Evolutionary conservation across 1,140 invertebrate genomes (phyloP).

Genomic region (Wasmannia auropunctata): DNA sequence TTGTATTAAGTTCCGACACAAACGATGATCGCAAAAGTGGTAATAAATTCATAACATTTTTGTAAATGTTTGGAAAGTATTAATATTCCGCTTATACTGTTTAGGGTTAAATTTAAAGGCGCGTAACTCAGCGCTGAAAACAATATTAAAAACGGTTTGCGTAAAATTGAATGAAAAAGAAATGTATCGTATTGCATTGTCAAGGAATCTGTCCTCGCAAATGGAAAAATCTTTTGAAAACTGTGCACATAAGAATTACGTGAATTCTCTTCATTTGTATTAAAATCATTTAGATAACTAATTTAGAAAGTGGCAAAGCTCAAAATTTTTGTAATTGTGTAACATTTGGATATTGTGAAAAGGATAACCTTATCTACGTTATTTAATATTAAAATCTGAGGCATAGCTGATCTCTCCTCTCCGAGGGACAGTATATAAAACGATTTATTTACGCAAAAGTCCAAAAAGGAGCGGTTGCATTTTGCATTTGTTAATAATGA

Average conservation of each 20-base stretch:
- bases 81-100: slow-evolving; percentile 49
- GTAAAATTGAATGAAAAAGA: slow-evolving; percentile 8
- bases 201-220: slow-evolving; percentile 5
- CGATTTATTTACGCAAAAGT: slow-evolving; percentile 42
- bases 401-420: background rate
- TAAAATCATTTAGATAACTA: slow-evolving; percentile 9
- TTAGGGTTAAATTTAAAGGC: slow-evolving; percentile 53
- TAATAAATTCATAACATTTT: slow-evolving; percentile 31
- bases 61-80: slow-evolving; percentile 35
- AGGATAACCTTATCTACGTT: slow-evolving; percentile 7
- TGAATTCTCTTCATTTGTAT: slow-evolving; percentile 32
- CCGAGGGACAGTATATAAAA: slow-evolving; percentile 37
- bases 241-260: background rate
- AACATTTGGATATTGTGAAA: slow-evolving; percentile 14
- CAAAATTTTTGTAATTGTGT: slow-evolving; percentile 23
- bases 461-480: slow-evolving; percentile 49
- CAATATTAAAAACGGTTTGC: slow-evolving; percentile 12
- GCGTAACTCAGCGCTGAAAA: slow-evolving; percentile 13
- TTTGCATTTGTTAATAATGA: slow-evolving; percentile 59
- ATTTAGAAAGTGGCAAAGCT: background rate
- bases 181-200: slow-evolving; percentile 6
- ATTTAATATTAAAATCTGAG: slow-evolving; percentile 25
- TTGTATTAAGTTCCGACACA: slow-evolving; percentile 37
- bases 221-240: slow-evolving; percentile 17
- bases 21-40: background rate